A percentile compares a stretch with the other conserved stretches of the same genome.
Evolutionary conservation across 2,888 invertebrate species (phyloP).

Genomic region (Lepetodrilus schrolli): DNA sequence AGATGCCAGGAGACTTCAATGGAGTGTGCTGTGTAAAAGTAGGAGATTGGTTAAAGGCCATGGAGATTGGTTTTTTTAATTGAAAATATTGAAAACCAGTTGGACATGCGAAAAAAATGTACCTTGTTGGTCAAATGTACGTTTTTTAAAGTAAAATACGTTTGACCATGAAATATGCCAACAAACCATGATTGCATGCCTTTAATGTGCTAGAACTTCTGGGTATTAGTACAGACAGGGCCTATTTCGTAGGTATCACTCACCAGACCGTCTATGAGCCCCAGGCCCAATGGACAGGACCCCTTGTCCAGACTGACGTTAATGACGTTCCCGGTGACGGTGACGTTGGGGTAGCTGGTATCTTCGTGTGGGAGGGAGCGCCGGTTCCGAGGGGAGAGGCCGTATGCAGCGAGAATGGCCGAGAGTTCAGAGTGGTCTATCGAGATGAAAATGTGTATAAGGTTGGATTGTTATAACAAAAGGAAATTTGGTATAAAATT

Average conservation of each 20-base stretch:
- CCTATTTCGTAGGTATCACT: too few relatives aligned
- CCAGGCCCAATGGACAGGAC: conserved; percentile 61
- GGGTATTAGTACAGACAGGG: too few relatives aligned
- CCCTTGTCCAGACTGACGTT: conserved; percentile 59
- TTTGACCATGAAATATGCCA: too few relatives aligned
- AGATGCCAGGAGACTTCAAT: conserved; percentile 61
- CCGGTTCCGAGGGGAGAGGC: conserved; percentile 30
- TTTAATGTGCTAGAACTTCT: too few relatives aligned
- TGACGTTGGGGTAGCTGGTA: conserved; percentile 10
- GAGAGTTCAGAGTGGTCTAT: neutral
- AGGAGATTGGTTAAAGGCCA: too few relatives aligned
- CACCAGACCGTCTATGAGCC: conserved; percentile 71
- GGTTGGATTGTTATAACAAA: neutral
- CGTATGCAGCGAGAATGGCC: neutral
- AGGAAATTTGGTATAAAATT: neutral
- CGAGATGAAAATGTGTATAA: too few relatives aligned
- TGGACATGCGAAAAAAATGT: neutral
- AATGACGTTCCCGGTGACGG: conserved; percentile 45
- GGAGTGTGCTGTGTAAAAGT: conserved; percentile 68
- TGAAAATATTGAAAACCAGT: neutral
- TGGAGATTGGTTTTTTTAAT: too few relatives aligned
- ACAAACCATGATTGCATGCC: too few relatives aligned
- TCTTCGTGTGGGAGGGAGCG: conserved; percentile 37
- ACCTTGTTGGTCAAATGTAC: too few relatives aligned
- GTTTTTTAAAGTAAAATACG: too few relatives aligned